These are phyloP conservation scores for Dryomyza anilis DNA, from an alignment of 2,888 invertebrate genomes.

Conservation along the genomic window DNA sequence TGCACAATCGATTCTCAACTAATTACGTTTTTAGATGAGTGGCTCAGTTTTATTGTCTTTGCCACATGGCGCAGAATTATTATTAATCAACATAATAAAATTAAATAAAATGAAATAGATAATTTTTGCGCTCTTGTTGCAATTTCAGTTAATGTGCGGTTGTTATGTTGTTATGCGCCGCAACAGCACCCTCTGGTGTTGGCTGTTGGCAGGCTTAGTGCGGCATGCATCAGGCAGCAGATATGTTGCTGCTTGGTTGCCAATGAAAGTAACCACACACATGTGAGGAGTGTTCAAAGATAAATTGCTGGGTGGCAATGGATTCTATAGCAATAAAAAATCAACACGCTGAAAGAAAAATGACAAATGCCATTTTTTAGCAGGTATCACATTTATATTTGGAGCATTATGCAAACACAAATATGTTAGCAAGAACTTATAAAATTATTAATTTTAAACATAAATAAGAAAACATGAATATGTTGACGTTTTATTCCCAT, in stretches of 20 bases:
- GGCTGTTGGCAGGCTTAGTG: too few species aligned
- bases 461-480: too few species aligned
- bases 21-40: conserved; percentile 55
- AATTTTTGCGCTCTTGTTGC: conserved; percentile 7
- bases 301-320: conserved; percentile 19
- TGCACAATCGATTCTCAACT: conserved; percentile 55
- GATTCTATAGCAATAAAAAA: too few species aligned
- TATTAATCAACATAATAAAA: conserved; percentile 10
- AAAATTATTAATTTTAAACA: too few species aligned
- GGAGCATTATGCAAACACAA: too few species aligned
- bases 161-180: background rate
- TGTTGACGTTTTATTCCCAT: too few species aligned
- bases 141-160: background rate
- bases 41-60: conserved; percentile 61
- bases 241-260: conserved; percentile 1
- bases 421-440: too few species aligned
- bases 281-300: conserved; percentile 8
- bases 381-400: too few species aligned
- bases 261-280: conserved; percentile 14
- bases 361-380: too few species aligned
- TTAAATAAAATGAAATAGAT: conserved; percentile 13
- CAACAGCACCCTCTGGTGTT: conserved; percentile 14
- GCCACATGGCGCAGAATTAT: conserved; percentile 27
- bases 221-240: background rate
- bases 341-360: too few species aligned